phyloP scores from a whole-genome alignment of 2,888 invertebrate species.

The Trichopoda pennipes region DNA sequence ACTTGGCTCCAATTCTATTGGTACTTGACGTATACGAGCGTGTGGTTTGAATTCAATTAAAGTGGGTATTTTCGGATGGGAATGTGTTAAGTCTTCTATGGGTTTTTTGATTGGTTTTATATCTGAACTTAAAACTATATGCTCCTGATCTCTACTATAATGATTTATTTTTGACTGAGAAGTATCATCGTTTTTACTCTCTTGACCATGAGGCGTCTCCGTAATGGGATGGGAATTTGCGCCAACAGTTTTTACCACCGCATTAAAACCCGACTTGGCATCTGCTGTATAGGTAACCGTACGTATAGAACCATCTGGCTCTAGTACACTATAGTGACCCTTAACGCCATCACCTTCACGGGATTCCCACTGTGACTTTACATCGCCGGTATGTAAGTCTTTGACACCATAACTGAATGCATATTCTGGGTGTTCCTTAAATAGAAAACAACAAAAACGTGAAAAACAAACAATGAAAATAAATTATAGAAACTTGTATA shows the following conservation, averaged over 20 bases:
- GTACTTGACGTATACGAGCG: constrained; percentile 78
- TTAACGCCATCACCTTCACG: constrained; percentile 82
- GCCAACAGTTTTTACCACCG: constrained; percentile 82
- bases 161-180: constrained; percentile 81
- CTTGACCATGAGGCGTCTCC: constrained; percentile 76
- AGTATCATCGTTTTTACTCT: constrained; percentile 74
- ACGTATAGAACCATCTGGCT: constrained; percentile 85
- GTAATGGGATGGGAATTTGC: constrained; percentile 80
- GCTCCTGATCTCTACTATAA: constrained; percentile 80
- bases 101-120: constrained; percentile 76
- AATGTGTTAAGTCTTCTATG: constrained; percentile 77
- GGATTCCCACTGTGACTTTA: constrained; percentile 84
- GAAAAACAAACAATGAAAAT: constrained; percentile 5
- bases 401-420: constrained; percentile 84
- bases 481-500: constrained; percentile 36
- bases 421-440: constrained; percentile 82
- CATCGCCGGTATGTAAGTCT: constrained; percentile 83
- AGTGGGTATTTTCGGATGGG: constrained; percentile 78
- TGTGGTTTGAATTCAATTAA: constrained; percentile 79
- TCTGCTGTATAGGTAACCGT: constrained; percentile 84
- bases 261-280: constrained; percentile 82
- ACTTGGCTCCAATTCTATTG: constrained; percentile 78
- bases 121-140: constrained; percentile 80
- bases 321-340: constrained; percentile 85
- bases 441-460: constrained; percentile 42